phyloP scores from a whole-genome alignment of 2,113 vertebrate genomes.

The Dicaeum eximium region DNA sequence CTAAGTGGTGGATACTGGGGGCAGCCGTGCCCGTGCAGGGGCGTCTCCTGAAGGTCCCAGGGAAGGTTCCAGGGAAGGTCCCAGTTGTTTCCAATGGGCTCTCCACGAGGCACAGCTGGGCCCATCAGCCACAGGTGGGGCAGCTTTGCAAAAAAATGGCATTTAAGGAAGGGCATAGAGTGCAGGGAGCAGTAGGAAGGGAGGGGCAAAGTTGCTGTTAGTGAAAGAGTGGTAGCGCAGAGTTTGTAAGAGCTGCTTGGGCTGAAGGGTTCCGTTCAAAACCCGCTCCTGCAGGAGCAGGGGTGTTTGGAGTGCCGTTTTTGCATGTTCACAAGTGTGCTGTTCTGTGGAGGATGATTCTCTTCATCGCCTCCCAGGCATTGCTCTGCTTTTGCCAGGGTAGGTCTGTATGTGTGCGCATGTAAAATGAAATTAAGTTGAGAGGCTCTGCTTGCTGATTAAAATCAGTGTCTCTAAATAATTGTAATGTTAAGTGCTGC shows the following conservation, averaged over 20 bases:
- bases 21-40: background rate
- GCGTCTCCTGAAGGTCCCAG: background rate
- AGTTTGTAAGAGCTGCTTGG: background rate
- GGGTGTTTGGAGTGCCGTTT: fast-evolving
- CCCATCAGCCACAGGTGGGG: background rate
- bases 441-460: background rate
- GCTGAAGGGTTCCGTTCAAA: background rate
- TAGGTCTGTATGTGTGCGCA: background rate
- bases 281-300: fast-evolving
- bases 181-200: fast-evolving
- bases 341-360: background rate
- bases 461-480: background rate
- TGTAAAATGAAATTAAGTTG: background rate
- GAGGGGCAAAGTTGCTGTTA: fast-evolving
- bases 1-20: background rate
- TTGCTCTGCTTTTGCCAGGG: background rate
- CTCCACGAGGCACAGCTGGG: fast-evolving
- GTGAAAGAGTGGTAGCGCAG: fast-evolving
- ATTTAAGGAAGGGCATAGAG: background rate
- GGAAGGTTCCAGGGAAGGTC: background rate
- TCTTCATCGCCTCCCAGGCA: fast-evolving
- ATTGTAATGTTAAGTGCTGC: background rate
- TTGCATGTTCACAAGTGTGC: fast-evolving
- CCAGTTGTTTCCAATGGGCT: background rate
- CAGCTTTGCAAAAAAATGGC: background rate